Base-by-base conservation (phyloP, 2,888 invertebrate species). In the Tetragonisca angustula region DNA sequence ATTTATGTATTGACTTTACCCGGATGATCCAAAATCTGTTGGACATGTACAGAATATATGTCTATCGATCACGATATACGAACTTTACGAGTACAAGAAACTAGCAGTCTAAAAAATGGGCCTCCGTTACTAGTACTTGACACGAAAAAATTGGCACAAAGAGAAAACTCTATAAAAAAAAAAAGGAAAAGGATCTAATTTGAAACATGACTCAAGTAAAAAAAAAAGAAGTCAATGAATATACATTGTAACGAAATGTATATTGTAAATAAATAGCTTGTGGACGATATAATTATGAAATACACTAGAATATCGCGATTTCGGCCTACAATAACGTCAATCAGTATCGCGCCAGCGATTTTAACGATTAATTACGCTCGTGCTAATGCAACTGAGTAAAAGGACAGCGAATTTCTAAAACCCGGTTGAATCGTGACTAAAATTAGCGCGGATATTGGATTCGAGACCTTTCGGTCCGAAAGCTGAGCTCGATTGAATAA, bases 301-400 rank as follows among this genome's bases (percentile, higher is more conserved):
- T 43, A 43, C 2, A 43, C 19, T 19, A 17, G n/a, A n/a, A 49
- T 17, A 27, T 69, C 21, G 32, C 15, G 56, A 11, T 24, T 36
- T 24, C 54, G 17, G 49, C n/a, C 52, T 17, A 27, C 43, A 65
- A 65, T 50, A 19, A 76, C 50, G 59, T 77, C 56, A 65, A 65
- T 65, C 56, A 15, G 43, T 43, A 32, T 21, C 15, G 32, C 50
- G 61, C 2, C n/a, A n/a, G n/a, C 24, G 59, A 70, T 64, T 56
- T 79, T 75, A 75, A 59, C 54, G 9, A 43, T 9, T 73, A 82
- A 79, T 79, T 79, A 62, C 49, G 17, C 21, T 4, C 17, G 27
- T 9, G 62, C 65, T 67, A 27, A 43, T 64, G 62, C 54, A 43
- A 9, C 43, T 43, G 64, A 32, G 65, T 71, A 59, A 82, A 61